A percentile compares a stretch with the other conserved stretches of the same genome.
Evolutionary conservation across 2,888 invertebrate species (phyloP).

Genomic region (Miltochrista miniata): DNA sequence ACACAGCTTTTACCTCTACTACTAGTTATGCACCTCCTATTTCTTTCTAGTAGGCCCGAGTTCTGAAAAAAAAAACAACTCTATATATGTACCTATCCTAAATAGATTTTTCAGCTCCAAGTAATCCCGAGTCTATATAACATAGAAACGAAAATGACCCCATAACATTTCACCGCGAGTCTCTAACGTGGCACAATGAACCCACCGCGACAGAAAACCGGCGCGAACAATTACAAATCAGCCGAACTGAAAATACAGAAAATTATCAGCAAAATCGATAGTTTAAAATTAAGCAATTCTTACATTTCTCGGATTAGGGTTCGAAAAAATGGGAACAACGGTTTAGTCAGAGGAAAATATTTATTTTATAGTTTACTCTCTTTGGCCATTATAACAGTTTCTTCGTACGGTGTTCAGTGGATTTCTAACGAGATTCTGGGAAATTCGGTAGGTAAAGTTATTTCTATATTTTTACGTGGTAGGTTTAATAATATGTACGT

Average conservation of each 20-base stretch:
- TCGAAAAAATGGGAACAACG: conserved; percentile 14
- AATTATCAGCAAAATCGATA: conserved; percentile 64
- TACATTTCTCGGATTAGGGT: conserved; percentile 53
- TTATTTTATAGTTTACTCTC: conserved; percentile 13
- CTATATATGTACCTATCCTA: background rate
- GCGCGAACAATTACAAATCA: conserved; percentile 64
- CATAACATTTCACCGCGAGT: conserved; percentile 41
- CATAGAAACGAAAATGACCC: conserved; percentile 16
- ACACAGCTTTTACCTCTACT: too few species aligned
- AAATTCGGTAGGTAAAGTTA: conserved; percentile 49
- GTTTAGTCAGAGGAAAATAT: conserved; percentile 7
- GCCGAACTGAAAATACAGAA: conserved; percentile 65
- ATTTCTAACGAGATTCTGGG: conserved; percentile 43
- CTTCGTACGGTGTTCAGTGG: conserved; percentile 39
- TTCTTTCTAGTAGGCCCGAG: too few species aligned
- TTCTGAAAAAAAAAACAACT: background rate
- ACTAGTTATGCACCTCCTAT: too few species aligned
- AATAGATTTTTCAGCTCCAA: conserved; percentile 37
- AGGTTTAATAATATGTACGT: too few species aligned
- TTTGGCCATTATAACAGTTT: conserved; percentile 20
- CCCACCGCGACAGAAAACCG: conserved; percentile 46
- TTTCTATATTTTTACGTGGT: background rate
- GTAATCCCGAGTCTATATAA: conserved; percentile 43
- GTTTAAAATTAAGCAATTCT: conserved; percentile 52
- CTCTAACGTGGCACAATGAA: conserved; percentile 46